These are phyloP conservation scores for Takifugu ocellatus DNA, from an alignment of 2,797 vertebrate species.

Conservation along the genomic window DNA sequence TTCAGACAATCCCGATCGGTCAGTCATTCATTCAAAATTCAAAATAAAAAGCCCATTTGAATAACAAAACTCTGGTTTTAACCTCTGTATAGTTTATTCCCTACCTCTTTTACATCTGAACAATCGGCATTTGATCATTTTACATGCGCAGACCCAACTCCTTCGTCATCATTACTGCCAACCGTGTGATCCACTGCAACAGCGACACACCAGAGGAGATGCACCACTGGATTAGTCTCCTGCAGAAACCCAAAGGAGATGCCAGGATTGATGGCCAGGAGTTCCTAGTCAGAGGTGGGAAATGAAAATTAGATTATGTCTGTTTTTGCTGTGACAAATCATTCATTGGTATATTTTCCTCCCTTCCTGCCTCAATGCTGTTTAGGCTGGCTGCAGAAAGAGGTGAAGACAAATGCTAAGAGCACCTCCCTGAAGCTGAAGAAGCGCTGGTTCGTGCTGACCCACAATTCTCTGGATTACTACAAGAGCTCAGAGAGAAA, in stretches of 20 bases:
- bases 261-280: conserved; percentile 81
- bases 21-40: conserved; percentile 16
- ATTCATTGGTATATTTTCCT: neutral
- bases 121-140: neutral
- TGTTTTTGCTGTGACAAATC: neutral
- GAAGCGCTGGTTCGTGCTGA: conserved; percentile 93
- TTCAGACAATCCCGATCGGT: conserved; percentile 86
- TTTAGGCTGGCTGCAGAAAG: conserved; percentile 91
- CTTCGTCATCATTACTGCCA: conserved; percentile 86
- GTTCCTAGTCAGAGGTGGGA: conserved; percentile 79
- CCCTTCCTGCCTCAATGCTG: neutral
- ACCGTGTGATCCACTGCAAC: conserved; percentile 86
- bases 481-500: conserved; percentile 87
- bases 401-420: conserved; percentile 86
- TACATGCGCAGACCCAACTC: conserved; percentile 75
- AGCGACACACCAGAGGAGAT: conserved; percentile 84
- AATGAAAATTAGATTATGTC: neutral
- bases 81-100: neutral
- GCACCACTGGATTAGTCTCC: conserved; percentile 86
- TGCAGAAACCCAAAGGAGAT: conserved; percentile 85
- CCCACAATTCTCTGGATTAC: conserved; percentile 88
- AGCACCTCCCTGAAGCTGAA: conserved; percentile 89
- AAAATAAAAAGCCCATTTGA: neutral
- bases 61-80: neutral
- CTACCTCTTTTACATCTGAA: neutral